phyloP scores from a whole-genome alignment of 1,140 invertebrate species.

The Rhysida immarginata region DNA sequence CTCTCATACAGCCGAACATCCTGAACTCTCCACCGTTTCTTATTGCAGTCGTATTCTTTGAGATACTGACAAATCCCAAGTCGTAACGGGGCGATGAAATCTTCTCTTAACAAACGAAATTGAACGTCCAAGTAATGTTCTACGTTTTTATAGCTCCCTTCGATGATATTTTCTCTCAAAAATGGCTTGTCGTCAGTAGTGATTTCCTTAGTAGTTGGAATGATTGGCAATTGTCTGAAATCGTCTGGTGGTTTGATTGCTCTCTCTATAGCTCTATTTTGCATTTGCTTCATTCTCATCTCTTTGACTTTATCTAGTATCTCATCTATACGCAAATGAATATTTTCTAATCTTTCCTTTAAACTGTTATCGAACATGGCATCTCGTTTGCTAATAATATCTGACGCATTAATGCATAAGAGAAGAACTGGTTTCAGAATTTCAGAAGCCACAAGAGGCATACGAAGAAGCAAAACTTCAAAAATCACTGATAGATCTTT shows the following conservation, averaged over 20 bases:
- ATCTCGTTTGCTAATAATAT: too few species aligned
- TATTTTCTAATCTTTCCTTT: too few species aligned
- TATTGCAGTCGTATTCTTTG: not conserved
- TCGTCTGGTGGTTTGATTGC: constrained; percentile 6
- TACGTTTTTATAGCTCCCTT: constrained; percentile 27
- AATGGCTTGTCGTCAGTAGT: not conserved
- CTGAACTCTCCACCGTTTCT: not conserved
- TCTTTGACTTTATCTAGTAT: too few species aligned
- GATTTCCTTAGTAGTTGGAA: constrained; percentile 13
- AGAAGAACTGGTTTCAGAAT: too few species aligned
- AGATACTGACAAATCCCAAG: constrained; percentile 25
- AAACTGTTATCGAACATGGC: too few species aligned
- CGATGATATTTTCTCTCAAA: constrained; percentile 19
- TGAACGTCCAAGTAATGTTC: constrained; percentile 37
- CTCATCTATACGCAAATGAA: too few species aligned
- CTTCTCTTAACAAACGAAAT: constrained; percentile 35
- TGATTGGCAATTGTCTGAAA: constrained; percentile 13
- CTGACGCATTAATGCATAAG: too few species aligned
- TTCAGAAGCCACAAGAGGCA: too few species aligned
- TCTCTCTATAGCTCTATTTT: too few species aligned
- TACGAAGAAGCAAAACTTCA: too few species aligned
- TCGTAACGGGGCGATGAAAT: constrained; percentile 32
- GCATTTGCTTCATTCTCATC: too few species aligned
- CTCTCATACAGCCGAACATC: not conserved
- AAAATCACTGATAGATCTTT: too few species aligned